Evolutionary conservation across 2,113 vertebrate genomes (phyloP), one percentile per base, ranked within the genome.

Genomic region (Pogonocichla stellata): DNA sequence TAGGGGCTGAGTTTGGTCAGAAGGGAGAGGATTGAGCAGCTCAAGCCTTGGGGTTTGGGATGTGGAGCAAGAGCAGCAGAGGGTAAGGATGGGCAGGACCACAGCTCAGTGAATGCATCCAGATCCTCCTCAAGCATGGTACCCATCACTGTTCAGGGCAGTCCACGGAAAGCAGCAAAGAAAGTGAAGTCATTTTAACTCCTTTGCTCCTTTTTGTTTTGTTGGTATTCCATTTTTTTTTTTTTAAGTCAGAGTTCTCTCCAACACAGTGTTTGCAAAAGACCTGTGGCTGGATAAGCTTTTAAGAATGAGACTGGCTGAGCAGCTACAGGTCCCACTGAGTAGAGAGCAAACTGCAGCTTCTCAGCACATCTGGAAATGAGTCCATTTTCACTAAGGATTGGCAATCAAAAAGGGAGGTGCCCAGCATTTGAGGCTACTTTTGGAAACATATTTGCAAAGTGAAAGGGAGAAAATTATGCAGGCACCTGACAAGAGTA

Each of bases 381-480:
- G 5, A 86, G 42, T 86, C 62, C 42, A 57, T 84, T 88, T 88
- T 78, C 2, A 10, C 40, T 71, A 47, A 92, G 86, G 66, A 80
- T 22, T 43, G 58, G 87, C 67, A 95, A 96, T 96, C 73, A 95
- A 62, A 89, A 94, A 75, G 54, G 42, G 81, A 94, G 90, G 81
- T 34, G 77, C 23, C 78, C 73, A 83, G 67, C 51, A 88, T 92
- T 60, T 78, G 42, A 86, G 22, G 64, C 69, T 94, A 92, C 93
- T 96, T 96, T 95, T 93, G 69, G 92, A 96, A 95, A 94, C 65
- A 43, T 43, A 95, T 92, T 83, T 93, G 90, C 82, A 86, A 93
- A 96, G 72, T 80, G 72, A 93, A 93, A 93, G 60, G 71, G 38
- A 71, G 57, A 95, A 96, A 96, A 96, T 95, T 36, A 96, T 64